phyloP scores from a whole-genome alignment of 2,888 invertebrate genomes.

The Pomacea canaliculata region DNA sequence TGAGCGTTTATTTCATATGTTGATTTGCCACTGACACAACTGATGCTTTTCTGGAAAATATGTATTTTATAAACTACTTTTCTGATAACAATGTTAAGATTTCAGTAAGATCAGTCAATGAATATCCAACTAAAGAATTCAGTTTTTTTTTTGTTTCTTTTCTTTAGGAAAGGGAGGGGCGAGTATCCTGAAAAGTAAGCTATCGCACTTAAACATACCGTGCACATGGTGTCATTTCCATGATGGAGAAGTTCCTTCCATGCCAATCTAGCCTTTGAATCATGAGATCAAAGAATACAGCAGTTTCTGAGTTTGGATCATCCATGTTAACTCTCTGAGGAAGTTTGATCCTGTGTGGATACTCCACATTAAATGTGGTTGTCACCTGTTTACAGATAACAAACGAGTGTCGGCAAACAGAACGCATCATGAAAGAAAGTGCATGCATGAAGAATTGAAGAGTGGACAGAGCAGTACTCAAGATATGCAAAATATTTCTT shows the following conservation, averaged over 20 bases:
- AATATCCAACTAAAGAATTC: no score
- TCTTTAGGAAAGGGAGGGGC: no score
- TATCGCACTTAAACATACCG: constrained; percentile 73
- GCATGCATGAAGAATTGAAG: not conserved
- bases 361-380: constrained; percentile 66
- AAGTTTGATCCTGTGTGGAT: constrained; percentile 41
- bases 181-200: no score
- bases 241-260: constrained; percentile 89
- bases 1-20: no score
- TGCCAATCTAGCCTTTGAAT: constrained; percentile 72
- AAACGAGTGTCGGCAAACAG: no score
- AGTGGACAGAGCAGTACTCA: not conserved
- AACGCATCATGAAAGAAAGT: not conserved
- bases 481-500: not conserved
- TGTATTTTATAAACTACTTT: no score
- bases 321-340: constrained; percentile 29
- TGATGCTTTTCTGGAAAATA: no score
- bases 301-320: constrained; percentile 40
- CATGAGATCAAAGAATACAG: constrained; percentile 77
- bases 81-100: no score
- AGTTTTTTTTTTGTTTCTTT: no score
- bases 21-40: no score
- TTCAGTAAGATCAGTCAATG: no score
- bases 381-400: constrained; percentile 75
- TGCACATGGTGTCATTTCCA: constrained; percentile 87